A percentile compares a stretch with the other conserved stretches of the same genome.
Evolutionary conservation across 2,888 invertebrate species (phyloP).

Genomic region (Clivina fossor): DNA sequence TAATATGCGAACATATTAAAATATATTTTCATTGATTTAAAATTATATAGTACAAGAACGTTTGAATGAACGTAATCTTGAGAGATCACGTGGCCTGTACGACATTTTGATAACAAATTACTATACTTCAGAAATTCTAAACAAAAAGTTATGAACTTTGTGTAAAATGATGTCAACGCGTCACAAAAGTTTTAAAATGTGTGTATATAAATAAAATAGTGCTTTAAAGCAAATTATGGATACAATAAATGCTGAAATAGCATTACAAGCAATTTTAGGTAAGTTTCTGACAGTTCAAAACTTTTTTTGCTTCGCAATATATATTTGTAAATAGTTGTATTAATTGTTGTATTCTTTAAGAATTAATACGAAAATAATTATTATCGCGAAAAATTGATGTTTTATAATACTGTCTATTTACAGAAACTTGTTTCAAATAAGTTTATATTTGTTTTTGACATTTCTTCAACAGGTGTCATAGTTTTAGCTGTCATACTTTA

Average conservation of each 20-base stretch:
- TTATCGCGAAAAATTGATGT: no score
- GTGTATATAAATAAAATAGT: constrained; percentile 19
- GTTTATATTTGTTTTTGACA: no score
- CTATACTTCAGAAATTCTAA: constrained; percentile 35
- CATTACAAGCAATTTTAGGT: constrained; percentile 50
- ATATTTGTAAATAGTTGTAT: no score
- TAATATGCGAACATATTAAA: no score
- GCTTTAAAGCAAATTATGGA: constrained; percentile 45
- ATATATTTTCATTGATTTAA: no score
- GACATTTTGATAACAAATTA: constrained; percentile 40
- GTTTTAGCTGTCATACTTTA: no score
- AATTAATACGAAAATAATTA: no score
- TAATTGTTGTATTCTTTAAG: no score
- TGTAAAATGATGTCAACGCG: constrained; percentile 23
- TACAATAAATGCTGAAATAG: constrained; percentile 48
- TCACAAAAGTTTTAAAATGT: constrained; percentile 21
- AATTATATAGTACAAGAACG: no score
- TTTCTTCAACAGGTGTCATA: constrained; percentile 23
- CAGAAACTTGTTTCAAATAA: neutral
- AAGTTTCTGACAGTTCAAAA: constrained; percentile 40
- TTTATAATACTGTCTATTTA: neutral
- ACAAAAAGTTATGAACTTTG: constrained; percentile 28
- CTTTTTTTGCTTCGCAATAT: constrained; percentile 19
- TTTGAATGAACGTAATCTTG: no score
- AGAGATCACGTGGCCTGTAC: constrained; percentile 37